Percentiles rank a stretch among this genome's conserved stretches.
Conservation (phyloP, 2,113 vertebrate genomes). For the Corvus hawaiiensis region DNA sequence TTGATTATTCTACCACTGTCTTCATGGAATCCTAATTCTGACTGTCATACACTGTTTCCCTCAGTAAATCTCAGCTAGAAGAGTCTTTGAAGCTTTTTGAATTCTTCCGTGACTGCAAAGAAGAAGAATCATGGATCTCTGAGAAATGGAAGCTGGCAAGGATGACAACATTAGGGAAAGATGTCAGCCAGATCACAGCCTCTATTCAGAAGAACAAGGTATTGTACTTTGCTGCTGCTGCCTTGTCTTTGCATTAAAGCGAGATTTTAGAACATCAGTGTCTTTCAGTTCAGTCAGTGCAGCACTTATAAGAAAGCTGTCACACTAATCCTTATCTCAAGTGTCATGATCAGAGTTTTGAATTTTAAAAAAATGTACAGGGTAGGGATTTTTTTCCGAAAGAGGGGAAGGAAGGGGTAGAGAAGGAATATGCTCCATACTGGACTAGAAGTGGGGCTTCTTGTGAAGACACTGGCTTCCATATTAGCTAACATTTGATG, state of each 20-base stretch:
- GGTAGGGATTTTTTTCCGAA: not conserved
- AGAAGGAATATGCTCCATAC: not conserved
- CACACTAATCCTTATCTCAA: not conserved
- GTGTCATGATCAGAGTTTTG: not conserved
- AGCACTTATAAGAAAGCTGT: not conserved
- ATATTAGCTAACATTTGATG: not conserved
- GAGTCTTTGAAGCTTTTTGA: conserved; percentile 75
- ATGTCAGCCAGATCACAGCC: conserved; percentile 76
- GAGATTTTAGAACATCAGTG: not conserved
- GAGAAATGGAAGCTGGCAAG: conserved; percentile 75
- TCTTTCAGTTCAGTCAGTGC: not conserved
- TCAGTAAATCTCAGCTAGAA: conserved; percentile 79
- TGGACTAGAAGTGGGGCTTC: not conserved
- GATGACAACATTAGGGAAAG: conserved; percentile 63
- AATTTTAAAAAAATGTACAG: not conserved
- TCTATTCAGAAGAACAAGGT: conserved; percentile 86
- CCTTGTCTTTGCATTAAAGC: not conserved
- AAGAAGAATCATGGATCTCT: conserved; percentile 80
- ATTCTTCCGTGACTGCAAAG: conserved; percentile 82
- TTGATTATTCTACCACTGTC: not conserved
- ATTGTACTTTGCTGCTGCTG: not conserved
- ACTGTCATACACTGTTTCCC: not conserved
- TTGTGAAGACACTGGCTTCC: not conserved
- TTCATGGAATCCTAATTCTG: not conserved
- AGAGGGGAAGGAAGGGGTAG: not conserved